A percentile compares a stretch with the other conserved stretches of the same genome.
These are phyloP conservation scores for Myanophis thanlyinensis DNA, from an alignment of 2,113 vertebrate species.

Conservation along the genomic window DNA sequence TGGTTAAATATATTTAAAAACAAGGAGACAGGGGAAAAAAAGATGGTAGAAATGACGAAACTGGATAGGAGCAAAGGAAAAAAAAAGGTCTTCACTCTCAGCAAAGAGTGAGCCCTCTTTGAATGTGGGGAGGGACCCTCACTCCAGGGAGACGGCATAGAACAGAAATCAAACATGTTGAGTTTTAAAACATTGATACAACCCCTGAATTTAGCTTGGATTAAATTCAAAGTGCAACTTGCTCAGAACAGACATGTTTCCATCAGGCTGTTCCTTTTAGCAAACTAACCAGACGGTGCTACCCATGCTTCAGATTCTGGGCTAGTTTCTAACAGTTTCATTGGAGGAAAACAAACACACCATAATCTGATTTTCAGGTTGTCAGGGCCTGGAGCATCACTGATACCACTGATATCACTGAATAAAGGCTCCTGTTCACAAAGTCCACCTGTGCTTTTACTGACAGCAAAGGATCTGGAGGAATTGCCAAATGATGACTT, in stretches of 20 bases:
- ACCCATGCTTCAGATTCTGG: background rate
- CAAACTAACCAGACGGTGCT: background rate
- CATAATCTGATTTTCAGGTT: background rate
- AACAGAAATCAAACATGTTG: background rate
- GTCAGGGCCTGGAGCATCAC: background rate
- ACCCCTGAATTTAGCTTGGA: background rate
- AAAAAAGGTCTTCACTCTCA: background rate
- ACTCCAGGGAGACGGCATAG: background rate
- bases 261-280: background rate
- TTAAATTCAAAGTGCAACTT: background rate
- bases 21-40: background rate
- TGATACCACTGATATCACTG: background rate
- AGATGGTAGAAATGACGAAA: background rate
- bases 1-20: background rate
- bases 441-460: background rate
- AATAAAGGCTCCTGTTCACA: background rate
- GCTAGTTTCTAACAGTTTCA: background rate
- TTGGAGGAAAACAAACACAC: background rate
- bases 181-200: background rate
- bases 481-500: background rate
- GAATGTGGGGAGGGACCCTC: background rate
- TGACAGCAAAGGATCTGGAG: background rate
- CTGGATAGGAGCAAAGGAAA: background rate
- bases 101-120: background rate
- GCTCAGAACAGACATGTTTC: background rate